Percentiles rank a stretch among this genome's conserved stretches.
Conservation (phyloP, 2,888 invertebrate genomes). For the Drosophila parthenogenetica region DNA sequence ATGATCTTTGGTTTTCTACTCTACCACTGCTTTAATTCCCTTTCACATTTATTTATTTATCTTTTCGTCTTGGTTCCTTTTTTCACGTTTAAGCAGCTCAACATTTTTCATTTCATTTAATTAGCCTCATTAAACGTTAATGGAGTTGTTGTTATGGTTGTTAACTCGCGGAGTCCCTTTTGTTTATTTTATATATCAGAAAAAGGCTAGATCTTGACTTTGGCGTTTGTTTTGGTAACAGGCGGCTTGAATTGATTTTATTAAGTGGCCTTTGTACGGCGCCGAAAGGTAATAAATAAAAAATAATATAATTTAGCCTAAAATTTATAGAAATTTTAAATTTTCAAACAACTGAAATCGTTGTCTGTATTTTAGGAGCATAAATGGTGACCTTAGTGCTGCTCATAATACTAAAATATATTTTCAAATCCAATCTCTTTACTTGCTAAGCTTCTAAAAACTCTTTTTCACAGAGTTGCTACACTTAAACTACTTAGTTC, state of each 20-base stretch:
- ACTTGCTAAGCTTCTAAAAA: background rate
- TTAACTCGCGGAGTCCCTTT: conserved; percentile 30
- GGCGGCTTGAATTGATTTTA: conserved; percentile 11
- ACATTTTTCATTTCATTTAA: conserved; percentile 70
- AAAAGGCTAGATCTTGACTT: background rate
- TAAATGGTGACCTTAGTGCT: too few relatives aligned
- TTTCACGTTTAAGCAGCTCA: conserved; percentile 4
- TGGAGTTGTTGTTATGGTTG: conserved; percentile 60
- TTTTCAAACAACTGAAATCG: too few relatives aligned
- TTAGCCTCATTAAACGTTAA: conserved; percentile 76
- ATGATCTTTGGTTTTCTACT: conserved; percentile 8
- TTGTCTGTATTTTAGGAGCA: too few relatives aligned
- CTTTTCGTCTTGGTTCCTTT: background rate
- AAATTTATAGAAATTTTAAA: background rate
- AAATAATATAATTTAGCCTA: background rate
- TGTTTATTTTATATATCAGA: conserved; percentile 36
- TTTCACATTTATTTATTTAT: background rate
- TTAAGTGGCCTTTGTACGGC: conserved; percentile 18
- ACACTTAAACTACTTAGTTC: conserved; percentile 1
- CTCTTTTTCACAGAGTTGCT: background rate
- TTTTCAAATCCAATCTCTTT: too few relatives aligned
- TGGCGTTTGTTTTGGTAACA: background rate
- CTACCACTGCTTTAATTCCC: background rate
- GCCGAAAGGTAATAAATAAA: conserved; percentile 7
- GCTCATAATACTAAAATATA: too few relatives aligned